These are phyloP conservation scores for Epiperipatus broadwayi DNA, from an alignment of 2,888 invertebrate genomes.

Conservation along the genomic window DNA sequence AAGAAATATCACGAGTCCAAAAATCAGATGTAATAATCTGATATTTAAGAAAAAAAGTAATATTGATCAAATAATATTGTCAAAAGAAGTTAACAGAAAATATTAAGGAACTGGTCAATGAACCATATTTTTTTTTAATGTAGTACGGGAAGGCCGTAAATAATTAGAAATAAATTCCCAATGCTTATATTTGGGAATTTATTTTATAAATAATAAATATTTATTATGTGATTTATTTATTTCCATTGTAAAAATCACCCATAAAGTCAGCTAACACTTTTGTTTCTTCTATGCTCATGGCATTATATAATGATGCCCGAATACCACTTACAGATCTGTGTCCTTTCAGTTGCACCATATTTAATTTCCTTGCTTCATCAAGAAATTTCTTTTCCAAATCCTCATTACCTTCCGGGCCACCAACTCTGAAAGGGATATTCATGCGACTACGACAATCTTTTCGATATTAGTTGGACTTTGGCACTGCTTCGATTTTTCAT, in stretches of 20 bases:
- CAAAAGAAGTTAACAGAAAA: no score
- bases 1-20: no score
- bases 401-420: slow-evolving; percentile 44
- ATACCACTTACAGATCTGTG: slow-evolving; percentile 91
- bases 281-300: slow-evolving; percentile 62
- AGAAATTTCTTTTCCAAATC: slow-evolving; percentile 66
- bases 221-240: slow-evolving; percentile 13
- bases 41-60: no score
- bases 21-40: no score
- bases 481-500: no score
- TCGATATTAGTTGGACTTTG: slow-evolving; percentile 60
- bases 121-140: no score
- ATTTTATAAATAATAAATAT: no score
- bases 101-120: no score
- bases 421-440: slow-evolving; percentile 75
- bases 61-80: no score
- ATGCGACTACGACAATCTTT: slow-evolving; percentile 63
- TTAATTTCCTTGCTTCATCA: slow-evolving; percentile 50
- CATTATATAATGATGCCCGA: slow-evolving; percentile 85
- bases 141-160: no score
- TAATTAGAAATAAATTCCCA: no score
- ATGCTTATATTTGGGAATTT: no score
- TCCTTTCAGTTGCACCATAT: slow-evolving; percentile 77
- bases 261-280: slow-evolving; percentile 56
- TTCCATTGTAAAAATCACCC: slow-evolving; percentile 48